Evolutionary conservation across 2,888 invertebrate species (phyloP), one percentile per base, ranked within the genome.

Genomic region (Epirrhoe alternata): DNA sequence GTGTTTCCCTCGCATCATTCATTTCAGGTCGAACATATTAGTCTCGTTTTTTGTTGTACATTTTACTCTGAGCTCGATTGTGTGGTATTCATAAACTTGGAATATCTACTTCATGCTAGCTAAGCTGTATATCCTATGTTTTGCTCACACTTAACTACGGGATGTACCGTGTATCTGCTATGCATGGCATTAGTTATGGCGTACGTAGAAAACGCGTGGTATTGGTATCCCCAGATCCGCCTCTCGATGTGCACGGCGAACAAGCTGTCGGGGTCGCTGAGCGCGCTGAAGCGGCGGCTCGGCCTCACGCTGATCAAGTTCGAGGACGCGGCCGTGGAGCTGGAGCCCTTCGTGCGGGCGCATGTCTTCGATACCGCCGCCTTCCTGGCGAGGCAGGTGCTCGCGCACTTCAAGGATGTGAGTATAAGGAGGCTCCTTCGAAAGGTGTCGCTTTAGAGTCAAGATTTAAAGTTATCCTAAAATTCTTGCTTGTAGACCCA

Each of bases 321-420:
- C 90, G 99, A 99, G 91, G 98, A 99, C 88, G 99, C 99, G 12
- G 95, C 97, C 50, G 97, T 99, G 12, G 97, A 98, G 82, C 93
- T 99, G 72, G 97, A 98, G 85, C 97, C 97, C 1, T 99, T 98
- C 86, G 95, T 95, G 57, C 95, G 97, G 76, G 95, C 95, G 79
- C 98, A 99, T 94, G 97, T 97, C 61, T 99, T 99, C 89, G 99
- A 99, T 90, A 98, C 98, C 0, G 95, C 96, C 67, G 96, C 97
- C 68, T 97, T 97, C 81, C 95, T 99, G 64, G 90, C 97, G 59
- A 95, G 97, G 71, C 96, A 97, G 58, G 95, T 98, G 78, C 93
- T 97, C 71, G 96, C 96, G 74, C 98, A 98, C 90, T 99, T 98
- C 84, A 96, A 96, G 84, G 96, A 96, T 74, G 96, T 96, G 75